Base-by-base conservation (phyloP, 37 sponge, comb jelly and placozoan genomes). In the Spongilla lacustris region DNA sequence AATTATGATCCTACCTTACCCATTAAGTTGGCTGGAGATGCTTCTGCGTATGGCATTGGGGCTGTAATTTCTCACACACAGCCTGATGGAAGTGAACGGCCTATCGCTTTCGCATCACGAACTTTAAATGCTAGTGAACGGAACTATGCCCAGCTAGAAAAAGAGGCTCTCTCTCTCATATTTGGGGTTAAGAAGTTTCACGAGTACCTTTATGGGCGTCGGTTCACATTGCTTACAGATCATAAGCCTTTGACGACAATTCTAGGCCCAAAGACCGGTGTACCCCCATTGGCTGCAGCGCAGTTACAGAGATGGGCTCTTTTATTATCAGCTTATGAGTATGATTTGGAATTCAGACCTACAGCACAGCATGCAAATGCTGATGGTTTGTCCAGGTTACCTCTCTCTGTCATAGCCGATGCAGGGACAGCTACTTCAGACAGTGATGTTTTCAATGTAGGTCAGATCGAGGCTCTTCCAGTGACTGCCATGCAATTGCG, bases 91-190 rank as follows among this genome's bases (percentile, higher is more conserved):
- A 26, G 4, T 49, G 85, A 89, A 12, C 25, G 80, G 14, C 90
- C 90, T 4, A 66, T 89, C 8, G 90, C 88, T n/a, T 84, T 66
- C 41, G 78, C 78, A 36, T 89, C 90, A 22, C 41, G 90, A 29
- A 71, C 78, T 2, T 35, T 89, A 17, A 29, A 69, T 5, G 12
- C 68, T 19, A 49, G 37, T 13, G 89, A 83, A 67, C 0, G 48
- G 41, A 89, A 84, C 24, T 91, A 86, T 66, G 14, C 83, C n/a
- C 91, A 75, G 32, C 72, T 91, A n/a, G 91, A 83, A n/a, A n/a
- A n/a, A 72, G 41, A 11, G 49, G 82, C 77, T 2, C 36, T 87
- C 12, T 80, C 27, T 25, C 68, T 87, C 2, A 38, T n/a, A 1
- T 87, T 67, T 69, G 82, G 87, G 22, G 73, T 91, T 13, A 86